These are phyloP conservation scores for Acanthopagrus latus DNA, from an alignment of 2,797 vertebrate species.

Conservation along the genomic window DNA sequence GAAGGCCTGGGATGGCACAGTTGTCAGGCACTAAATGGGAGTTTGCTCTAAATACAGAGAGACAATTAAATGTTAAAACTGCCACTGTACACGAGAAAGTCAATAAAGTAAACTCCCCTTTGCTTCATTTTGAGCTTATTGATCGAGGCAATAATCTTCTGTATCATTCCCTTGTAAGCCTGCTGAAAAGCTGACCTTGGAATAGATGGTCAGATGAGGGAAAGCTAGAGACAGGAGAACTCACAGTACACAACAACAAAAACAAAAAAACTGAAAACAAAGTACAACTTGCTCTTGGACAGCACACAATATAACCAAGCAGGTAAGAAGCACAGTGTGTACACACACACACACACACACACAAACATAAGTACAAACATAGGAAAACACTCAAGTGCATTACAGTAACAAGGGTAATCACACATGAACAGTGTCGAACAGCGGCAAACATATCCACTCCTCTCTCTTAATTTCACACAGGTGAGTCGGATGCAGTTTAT, in stretches of 20 bases:
- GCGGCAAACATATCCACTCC: conserved; percentile 51
- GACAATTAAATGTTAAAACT: conserved; percentile 90
- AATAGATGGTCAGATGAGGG: conserved; percentile 83
- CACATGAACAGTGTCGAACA: conserved; percentile 46
- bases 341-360: conserved; percentile 9
- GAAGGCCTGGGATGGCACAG: conserved; percentile 71
- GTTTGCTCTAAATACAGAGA: conserved; percentile 87
- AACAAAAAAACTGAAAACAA: conserved; percentile 39
- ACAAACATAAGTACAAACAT: conserved; percentile 31
- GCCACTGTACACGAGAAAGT: conserved; percentile 88
- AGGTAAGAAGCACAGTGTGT: conserved; percentile 27
- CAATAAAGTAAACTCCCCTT: conserved; percentile 89
- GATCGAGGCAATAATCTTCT: conserved; percentile 90
- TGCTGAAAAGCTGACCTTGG: conserved; percentile 88
- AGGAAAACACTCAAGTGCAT: conserved; percentile 53
- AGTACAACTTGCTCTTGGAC: conserved; percentile 53
- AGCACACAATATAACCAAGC: conserved; percentile 47
- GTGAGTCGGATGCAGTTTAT: conserved; percentile 55
- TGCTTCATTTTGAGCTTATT: conserved; percentile 90
- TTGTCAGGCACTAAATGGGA: conserved; percentile 82
- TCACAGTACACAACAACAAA: conserved; percentile 66
- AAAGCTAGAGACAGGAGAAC: conserved; percentile 70
- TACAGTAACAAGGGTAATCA: conserved; percentile 56
- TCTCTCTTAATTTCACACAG: conserved; percentile 70
- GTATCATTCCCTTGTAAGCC: conserved; percentile 88